A percentile compares a stretch with the other conserved stretches of the same genome.
Conservation (phyloP, 2,797 vertebrate species). For the Apogon hyalosoma region DNA sequence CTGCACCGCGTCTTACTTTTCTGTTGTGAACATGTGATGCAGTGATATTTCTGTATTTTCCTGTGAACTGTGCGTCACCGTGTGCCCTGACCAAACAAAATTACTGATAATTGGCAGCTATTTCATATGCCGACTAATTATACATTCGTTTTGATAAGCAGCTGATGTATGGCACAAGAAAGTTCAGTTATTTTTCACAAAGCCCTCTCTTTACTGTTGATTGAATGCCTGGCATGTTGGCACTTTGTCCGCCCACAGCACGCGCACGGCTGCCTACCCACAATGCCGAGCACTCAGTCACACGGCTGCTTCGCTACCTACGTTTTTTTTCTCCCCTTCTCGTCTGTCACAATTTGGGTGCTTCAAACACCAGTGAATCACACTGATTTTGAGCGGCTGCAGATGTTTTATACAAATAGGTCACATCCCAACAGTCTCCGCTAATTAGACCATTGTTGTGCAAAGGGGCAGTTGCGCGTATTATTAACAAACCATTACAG, state of each 20-base stretch:
- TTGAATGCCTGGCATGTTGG: slow-evolving; percentile 37
- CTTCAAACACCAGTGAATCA: slow-evolving; percentile 50
- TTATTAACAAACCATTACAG: slow-evolving; percentile 79
- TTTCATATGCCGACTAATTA: slow-evolving; percentile 39
- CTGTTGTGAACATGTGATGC: neutral
- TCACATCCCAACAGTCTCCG: slow-evolving; percentile 72
- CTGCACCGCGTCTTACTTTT: neutral
- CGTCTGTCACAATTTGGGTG: slow-evolving; percentile 59
- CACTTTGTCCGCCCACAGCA: slow-evolving; percentile 42
- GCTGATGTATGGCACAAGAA: slow-evolving; percentile 38
- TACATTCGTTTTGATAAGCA: slow-evolving; percentile 25
- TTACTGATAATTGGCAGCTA: slow-evolving; percentile 26
- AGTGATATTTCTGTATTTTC: slow-evolving; percentile 5
- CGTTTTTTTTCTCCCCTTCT: slow-evolving; percentile 12
- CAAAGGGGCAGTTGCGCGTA: slow-evolving; percentile 52
- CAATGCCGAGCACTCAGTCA: slow-evolving; percentile 52
- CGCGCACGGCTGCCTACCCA: slow-evolving; percentile 35
- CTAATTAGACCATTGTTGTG: slow-evolving; percentile 76
- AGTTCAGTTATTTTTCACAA: slow-evolving; percentile 22
- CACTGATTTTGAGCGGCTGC: slow-evolving; percentile 53
- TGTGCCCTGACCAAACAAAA: neutral
- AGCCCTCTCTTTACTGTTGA: slow-evolving; percentile 18
- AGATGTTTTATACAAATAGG: slow-evolving; percentile 77
- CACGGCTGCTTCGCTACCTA: slow-evolving; percentile 38
- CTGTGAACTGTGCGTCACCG: neutral